phyloP scores from a whole-genome alignment of 2,888 invertebrate species.

The Patella depressa region DNA sequence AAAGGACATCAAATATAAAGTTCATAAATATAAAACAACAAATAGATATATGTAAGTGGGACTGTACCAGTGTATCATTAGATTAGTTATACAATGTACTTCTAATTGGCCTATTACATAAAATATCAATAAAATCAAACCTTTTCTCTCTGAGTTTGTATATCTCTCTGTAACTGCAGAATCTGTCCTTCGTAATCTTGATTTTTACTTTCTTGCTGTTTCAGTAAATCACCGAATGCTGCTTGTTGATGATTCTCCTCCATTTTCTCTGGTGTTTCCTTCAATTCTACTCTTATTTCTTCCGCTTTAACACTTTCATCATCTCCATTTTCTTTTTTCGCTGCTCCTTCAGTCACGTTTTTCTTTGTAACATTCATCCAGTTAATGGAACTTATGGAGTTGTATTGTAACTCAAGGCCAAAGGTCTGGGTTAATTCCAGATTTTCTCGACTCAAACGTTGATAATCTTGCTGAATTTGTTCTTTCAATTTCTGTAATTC shows the following conservation, averaged over 20 bases:
- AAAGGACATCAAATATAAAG: too few species aligned
- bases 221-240: not conserved
- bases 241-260: not conserved
- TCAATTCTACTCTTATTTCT: conserved; percentile 22
- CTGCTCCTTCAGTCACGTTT: conserved; percentile 26
- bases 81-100: too few species aligned
- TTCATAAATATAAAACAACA: too few species aligned
- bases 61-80: too few species aligned
- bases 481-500: conserved; percentile 48
- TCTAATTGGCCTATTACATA: too few species aligned
- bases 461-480: conserved; percentile 51
- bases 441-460: conserved; percentile 48
- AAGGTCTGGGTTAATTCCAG: conserved; percentile 48
- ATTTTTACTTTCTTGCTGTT: not conserved
- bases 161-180: not conserved
- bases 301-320: conserved; percentile 20
- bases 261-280: conserved; percentile 19
- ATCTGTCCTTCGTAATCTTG: conserved; percentile 1
- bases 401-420: not conserved
- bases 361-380: not conserved
- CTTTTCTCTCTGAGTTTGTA: not conserved
- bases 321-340: conserved; percentile 21
- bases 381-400: not conserved
- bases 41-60: too few species aligned
- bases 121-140: not conserved